Evolutionary conservation across 2,888 invertebrate species (phyloP).

Genomic region (Gymnocheta viridis): DNA sequence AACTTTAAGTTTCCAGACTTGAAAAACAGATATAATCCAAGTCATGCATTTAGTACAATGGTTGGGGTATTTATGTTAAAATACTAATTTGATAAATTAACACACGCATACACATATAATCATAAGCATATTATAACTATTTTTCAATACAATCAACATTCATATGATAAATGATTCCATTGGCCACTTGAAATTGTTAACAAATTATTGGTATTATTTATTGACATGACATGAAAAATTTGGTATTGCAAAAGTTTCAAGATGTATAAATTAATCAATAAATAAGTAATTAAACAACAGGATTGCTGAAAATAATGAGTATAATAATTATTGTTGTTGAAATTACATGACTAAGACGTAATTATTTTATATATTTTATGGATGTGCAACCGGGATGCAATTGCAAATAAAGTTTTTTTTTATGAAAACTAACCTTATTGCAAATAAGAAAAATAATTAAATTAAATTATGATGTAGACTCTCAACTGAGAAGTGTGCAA

Average conservation of each 20-base stretch:
- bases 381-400: too few relatives aligned
- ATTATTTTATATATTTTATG: too few relatives aligned
- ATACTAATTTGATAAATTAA: background rate
- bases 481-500: too few relatives aligned
- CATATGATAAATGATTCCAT: slow-evolving; percentile 59
- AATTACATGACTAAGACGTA: too few relatives aligned
- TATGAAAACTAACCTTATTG: too few relatives aligned
- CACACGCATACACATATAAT: background rate
- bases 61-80: background rate
- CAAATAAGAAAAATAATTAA: too few relatives aligned
- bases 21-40: slow-evolving; percentile 10
- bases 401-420: too few relatives aligned
- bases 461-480: too few relatives aligned
- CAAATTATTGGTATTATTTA: slow-evolving; percentile 65
- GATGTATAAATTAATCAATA: slow-evolving; percentile 56
- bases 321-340: background rate
- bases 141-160: background rate
- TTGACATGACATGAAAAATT: slow-evolving; percentile 53
- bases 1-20: background rate
- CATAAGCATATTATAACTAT: background rate
- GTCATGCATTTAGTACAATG: slow-evolving; percentile 35
- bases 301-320: background rate
- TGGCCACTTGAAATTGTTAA: slow-evolving; percentile 48
- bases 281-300: slow-evolving; percentile 44
- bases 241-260: slow-evolving; percentile 35